Conservation (phyloP, 2,113 vertebrate genomes). For the Elephas maximus region DNA sequence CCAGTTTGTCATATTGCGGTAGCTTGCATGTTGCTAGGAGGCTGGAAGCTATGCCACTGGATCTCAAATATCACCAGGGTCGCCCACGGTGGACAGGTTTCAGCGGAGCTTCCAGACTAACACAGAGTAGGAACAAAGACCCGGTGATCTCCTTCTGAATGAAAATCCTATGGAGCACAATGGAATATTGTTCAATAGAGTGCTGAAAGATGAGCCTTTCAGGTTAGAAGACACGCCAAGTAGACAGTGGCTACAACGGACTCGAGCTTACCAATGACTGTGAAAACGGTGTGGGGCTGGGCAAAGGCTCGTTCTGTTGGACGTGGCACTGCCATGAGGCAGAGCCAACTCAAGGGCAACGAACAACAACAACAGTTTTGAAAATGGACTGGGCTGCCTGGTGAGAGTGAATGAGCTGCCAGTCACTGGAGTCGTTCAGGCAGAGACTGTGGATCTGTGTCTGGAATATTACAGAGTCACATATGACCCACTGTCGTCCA, state of each 20-base stretch:
- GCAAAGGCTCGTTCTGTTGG: too few relatives aligned
- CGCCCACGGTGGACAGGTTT: neutral
- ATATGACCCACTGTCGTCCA: too few relatives aligned
- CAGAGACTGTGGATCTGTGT: neutral
- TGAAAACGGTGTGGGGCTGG: too few relatives aligned
- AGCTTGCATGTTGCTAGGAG: neutral
- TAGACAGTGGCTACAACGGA: neutral
- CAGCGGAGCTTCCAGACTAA: neutral
- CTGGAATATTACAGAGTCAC: neutral
- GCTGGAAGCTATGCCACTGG: neutral
- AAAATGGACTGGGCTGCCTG: neutral
- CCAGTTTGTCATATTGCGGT: neutral
- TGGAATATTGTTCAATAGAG: neutral
- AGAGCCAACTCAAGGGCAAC: neutral
- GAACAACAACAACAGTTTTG: neutral
- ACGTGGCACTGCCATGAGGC: too few relatives aligned
- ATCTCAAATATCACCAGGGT: neutral
- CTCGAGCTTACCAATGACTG: too few relatives aligned
- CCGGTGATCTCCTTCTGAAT: neutral
- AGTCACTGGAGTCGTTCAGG: neutral
- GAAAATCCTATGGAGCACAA: neutral
- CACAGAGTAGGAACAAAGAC: neutral
- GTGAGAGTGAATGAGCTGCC: neutral
- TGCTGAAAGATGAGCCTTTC: neutral
- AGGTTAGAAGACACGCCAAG: neutral